Conservation (phyloP, 1,140 invertebrate species). For the Vanessa tameamea region DNA sequence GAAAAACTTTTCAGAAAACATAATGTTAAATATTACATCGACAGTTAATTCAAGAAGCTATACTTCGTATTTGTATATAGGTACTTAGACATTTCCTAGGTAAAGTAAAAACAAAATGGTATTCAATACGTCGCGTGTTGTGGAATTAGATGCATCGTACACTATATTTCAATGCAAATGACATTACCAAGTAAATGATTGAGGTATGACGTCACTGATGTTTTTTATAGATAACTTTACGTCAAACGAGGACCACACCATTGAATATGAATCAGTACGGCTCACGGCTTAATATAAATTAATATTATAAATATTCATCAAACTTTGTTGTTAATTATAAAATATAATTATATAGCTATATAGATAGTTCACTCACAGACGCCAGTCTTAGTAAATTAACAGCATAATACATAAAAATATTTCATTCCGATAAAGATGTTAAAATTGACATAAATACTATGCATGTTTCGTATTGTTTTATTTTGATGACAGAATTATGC, state of each 20-base stretch:
- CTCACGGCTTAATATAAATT: not conserved
- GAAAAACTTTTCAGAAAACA: too few relatives aligned
- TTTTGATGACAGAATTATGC: too few relatives aligned
- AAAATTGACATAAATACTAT: too few relatives aligned
- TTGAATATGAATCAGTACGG: not conserved
- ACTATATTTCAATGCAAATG: conserved; percentile 4
- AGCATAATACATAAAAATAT: too few relatives aligned
- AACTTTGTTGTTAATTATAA: too few relatives aligned
- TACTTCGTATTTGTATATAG: not conserved
- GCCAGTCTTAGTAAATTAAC: too few relatives aligned
- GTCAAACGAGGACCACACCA: not conserved
- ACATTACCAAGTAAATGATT: conserved; percentile 7
- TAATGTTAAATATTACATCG: too few relatives aligned
- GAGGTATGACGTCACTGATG: not conserved
- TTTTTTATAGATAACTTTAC: conserved; percentile 6
- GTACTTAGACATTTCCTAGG: not conserved
- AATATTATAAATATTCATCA: not conserved
- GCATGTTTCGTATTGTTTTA: too few relatives aligned
- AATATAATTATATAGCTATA: too few relatives aligned
- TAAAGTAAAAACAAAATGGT: conserved; percentile 1
- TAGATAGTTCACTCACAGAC: too few relatives aligned
- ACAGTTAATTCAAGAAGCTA: too few relatives aligned
- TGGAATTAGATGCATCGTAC: not conserved
- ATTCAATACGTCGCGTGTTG: not conserved
- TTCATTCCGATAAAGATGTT: too few relatives aligned